Evolutionary conservation across 2,888 invertebrate species (phyloP).

Genomic region (Acheta domesticus): DNA sequence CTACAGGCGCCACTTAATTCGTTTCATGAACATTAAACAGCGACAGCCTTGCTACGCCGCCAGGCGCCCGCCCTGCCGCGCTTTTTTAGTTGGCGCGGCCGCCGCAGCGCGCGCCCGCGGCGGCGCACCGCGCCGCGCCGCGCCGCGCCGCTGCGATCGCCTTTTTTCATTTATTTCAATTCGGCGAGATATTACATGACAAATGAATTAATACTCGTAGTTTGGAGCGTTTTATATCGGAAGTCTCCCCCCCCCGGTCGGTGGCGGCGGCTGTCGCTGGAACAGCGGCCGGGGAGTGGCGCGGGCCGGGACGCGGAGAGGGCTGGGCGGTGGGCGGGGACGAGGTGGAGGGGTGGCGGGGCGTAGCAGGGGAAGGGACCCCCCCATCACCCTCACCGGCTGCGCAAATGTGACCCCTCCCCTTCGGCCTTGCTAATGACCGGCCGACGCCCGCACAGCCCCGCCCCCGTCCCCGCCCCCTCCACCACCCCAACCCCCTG

Average conservation of each 20-base stretch:
- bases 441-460: no score
- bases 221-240: background rate
- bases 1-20: background rate
- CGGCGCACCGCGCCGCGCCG: background rate
- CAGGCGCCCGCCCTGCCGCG: background rate
- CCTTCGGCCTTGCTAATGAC: no score
- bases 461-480: no score
- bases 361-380: no score
- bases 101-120: background rate
- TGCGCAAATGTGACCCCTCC: no score
- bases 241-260: no score
- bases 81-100: background rate
- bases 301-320: background rate
- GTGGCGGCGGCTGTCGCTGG: background rate
- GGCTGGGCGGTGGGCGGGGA: background rate
- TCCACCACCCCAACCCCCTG: no score
- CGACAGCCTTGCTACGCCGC: background rate
- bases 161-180: constrained; percentile 5
- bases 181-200: constrained; percentile 9
- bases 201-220: constrained; percentile 18
- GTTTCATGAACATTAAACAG: background rate
- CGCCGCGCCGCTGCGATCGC: background rate
- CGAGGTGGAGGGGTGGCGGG: background rate
- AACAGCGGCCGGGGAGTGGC: background rate
- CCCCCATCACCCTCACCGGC: no score